Evolutionary conservation across 2,888 invertebrate species (phyloP), one percentile per base, ranked within the genome.

Genomic region (Agonopterix subpropinquella): DNA sequence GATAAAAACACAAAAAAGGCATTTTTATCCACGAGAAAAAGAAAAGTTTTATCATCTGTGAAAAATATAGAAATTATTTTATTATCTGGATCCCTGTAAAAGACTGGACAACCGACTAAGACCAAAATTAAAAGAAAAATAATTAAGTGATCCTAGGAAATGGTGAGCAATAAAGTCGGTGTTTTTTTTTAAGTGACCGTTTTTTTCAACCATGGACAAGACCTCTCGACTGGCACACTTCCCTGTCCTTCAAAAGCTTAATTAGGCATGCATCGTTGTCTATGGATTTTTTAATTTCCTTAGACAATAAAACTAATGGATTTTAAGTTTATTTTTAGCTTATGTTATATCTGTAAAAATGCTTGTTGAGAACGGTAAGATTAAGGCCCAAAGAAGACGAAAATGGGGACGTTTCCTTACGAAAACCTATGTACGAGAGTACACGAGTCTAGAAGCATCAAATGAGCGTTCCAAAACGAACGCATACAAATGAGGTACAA

Each of bases 231-330:
- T 74, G 66, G 71, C 83, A 80, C 77, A 77, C 78, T 74, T 83
- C 82, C 81, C 75, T 81, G 83, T 80, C 83, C 84, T 83, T 83
- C 76, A 62, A 59, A 77, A 85, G 85, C 83, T 77, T 70, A 73
- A 28, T 28, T 28, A 55, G 49, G 77, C 86, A 86, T 87, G 86
- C 86, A 78, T 28, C 28, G 28, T 28, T 28, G 67, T 57, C 71
- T 68, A 59, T 67, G 68, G 58, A 66, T 35, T 37, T 42, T 48
- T 47, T 28, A 50, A 56, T 54, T 67, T 67, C 65, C 71, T 70
- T 51, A 65, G 67, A 67, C 71, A 72, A 69, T 54, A 59, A 50
- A 57, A 68, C 68, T 61, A 67, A 59, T 56, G 65, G 62, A 67
- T 28, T 28, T 7, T 28, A 28, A 28, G 28, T 28, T 28, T 28